Evolutionary conservation across 1,140 invertebrate species (phyloP), one percentile per base, ranked within the genome.

Genomic region (Asbolus verrucosus): DNA sequence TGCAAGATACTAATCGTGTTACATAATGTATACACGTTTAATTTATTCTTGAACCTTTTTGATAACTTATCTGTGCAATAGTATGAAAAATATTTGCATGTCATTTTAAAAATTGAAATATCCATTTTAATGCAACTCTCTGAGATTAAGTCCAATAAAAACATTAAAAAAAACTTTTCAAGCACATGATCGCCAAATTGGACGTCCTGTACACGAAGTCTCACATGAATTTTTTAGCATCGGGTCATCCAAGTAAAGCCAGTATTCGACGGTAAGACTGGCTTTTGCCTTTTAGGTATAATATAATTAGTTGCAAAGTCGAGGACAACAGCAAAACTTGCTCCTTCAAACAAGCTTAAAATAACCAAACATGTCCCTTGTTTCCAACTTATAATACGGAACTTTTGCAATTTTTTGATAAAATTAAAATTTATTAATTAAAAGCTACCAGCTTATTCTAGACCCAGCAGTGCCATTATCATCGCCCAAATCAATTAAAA

Each of bases 231-330:
- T 14, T 46, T 46, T 46, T 38, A 18, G 15, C 19, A 46, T 46
- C 9, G 18, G 9, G 16, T 16, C 16, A 46, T 46, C 41, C 41
- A 27, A 8, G 24, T 27, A 8, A 8, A 19, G 41, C 15, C n/a
- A 15, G 3, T 27, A 27, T 4, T 27, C 24, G 24, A 27, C 8
- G 16, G 38, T 16, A 46, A 43, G 18, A 46, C 41, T 46, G 5
- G 41, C 41, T 46, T 39, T 46, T 19, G 41, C 41, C 41, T 14
- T 46, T 46, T 46, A 46, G 18, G 41, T 46, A 46, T 19, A 16
- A 46, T 16, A 14, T 9, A 16, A 9, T 46, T 46, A 8, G 24
- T 27, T 27, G 41, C 41, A 46, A 46, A 46, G 41, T 46, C 41
- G 41, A 46, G 41, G 41, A 46, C 41, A 19, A 46, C 41, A 8